Conservation (phyloP, 2,113 vertebrate genomes). For the Cisticola juncidis region DNA sequence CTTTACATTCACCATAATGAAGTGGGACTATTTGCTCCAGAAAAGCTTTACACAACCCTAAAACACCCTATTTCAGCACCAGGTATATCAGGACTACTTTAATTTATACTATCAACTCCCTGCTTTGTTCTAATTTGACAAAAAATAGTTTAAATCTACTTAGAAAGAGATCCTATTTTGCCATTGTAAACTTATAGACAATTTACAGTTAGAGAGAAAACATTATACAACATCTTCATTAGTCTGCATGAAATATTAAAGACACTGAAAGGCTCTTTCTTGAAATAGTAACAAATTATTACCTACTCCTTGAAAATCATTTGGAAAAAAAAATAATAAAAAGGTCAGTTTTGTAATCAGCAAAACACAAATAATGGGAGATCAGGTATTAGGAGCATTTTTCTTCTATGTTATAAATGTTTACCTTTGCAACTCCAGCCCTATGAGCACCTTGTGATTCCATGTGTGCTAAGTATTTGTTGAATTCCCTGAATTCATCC, state of each 20-base stretch:
- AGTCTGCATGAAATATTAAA: not conserved
- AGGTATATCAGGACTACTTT: not conserved
- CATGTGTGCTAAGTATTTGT: slow-evolving; percentile 91
- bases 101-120: not conserved
- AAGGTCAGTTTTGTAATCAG: not conserved
- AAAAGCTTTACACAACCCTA: not conserved
- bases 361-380: not conserved
- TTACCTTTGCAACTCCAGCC: slow-evolving; percentile 94
- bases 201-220: not conserved
- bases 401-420: not conserved
- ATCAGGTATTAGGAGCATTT: not conserved
- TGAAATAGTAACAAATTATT: not conserved
- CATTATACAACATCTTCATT: not conserved
- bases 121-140: not conserved
- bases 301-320: not conserved
- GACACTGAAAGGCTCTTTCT: not conserved
- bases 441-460: slow-evolving; percentile 95
- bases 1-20: fast-evolving
- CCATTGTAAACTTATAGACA: not conserved
- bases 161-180: not conserved
- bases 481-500: slow-evolving; percentile 93
- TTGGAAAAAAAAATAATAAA: not conserved
- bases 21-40: not conserved
- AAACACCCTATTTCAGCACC: not conserved
- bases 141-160: not conserved